Conservation (phyloP, 1,140 invertebrate genomes). For the Alviniconcha marisindica region DNA sequence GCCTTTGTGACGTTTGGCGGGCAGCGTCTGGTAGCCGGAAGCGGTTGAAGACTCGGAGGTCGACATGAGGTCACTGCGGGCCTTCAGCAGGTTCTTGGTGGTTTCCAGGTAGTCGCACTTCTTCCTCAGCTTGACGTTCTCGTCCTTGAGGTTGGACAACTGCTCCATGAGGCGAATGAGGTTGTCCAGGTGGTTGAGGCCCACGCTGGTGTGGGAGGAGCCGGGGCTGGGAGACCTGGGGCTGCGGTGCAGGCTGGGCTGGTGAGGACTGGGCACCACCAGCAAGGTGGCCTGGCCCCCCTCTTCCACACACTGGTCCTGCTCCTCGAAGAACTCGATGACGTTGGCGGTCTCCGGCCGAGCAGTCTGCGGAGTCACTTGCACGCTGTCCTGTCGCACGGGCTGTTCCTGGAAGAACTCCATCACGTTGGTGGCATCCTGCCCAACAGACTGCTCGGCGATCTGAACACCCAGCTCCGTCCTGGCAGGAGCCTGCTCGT, state of each 20-base stretch:
- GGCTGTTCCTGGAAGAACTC: constrained; percentile 69
- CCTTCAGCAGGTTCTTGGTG: constrained; percentile 81
- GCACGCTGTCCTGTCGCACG: constrained; percentile 49
- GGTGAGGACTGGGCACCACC: constrained; percentile 41
- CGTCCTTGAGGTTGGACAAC: constrained; percentile 83
- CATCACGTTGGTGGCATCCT: constrained; percentile 60
- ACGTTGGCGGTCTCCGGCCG: constrained; percentile 57
- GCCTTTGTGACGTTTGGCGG: constrained; percentile 51
- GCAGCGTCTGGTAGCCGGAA: constrained; percentile 59
- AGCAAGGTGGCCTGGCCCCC: constrained; percentile 1
- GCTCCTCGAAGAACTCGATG: constrained; percentile 70
- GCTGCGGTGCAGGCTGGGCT: constrained; percentile 41
- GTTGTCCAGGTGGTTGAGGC: constrained; percentile 86
- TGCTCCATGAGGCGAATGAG: constrained; percentile 86
- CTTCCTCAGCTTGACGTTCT: constrained; percentile 83
- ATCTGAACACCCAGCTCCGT: constrained; percentile 49
- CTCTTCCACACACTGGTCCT: constrained; percentile 41
- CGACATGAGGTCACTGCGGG: constrained; percentile 62
- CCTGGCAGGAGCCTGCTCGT: constrained; percentile 54
- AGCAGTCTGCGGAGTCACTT: constrained; percentile 44
- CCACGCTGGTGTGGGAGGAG: constrained; percentile 69
- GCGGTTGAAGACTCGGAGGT: constrained; percentile 33
- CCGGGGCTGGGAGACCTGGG: constrained; percentile 65
- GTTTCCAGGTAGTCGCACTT: constrained; percentile 85
- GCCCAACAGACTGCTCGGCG: constrained; percentile 46